A percentile compares a stretch with the other conserved stretches of the same genome.
These are phyloP conservation scores for Peromyscus eremicus DNA, from an alignment of 2,797 vertebrate species.

Conservation along the genomic window DNA sequence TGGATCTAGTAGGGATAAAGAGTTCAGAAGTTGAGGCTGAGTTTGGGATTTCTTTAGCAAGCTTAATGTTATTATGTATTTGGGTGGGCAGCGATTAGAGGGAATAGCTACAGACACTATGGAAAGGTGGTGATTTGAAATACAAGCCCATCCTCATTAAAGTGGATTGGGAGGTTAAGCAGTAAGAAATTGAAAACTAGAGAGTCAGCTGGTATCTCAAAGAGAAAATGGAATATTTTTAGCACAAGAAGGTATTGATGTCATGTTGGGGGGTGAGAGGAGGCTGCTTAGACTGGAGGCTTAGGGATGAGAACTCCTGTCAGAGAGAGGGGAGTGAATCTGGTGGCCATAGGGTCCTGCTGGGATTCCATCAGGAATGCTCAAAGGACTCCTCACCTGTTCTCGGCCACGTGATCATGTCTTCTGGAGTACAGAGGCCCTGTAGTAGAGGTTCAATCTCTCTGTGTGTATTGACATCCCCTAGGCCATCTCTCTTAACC, in stretches of 20 bases:
- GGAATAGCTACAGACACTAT: neutral
- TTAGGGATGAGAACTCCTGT: neutral
- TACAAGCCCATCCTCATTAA: neutral
- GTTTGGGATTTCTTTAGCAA: neutral
- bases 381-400: neutral
- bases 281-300: neutral
- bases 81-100: neutral
- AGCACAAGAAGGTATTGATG: neutral
- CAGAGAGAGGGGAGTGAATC: neutral
- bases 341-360: rapidly evolving
- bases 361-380: neutral
- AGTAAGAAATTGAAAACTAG: neutral
- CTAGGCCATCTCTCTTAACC: neutral
- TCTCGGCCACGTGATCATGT: neutral
- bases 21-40: neutral
- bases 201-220: neutral
- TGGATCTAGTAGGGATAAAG: neutral
- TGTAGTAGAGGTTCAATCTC: neutral
- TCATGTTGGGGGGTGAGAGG: neutral
- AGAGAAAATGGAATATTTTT: neutral
- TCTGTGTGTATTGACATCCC: neutral
- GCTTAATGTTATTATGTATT: neutral
- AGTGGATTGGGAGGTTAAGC: neutral
- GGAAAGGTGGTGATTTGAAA: neutral
- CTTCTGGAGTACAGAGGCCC: neutral